These are phyloP conservation scores for Delphinus delphis DNA, from an alignment of 2,113 vertebrate genomes.

Conservation along the genomic window DNA sequence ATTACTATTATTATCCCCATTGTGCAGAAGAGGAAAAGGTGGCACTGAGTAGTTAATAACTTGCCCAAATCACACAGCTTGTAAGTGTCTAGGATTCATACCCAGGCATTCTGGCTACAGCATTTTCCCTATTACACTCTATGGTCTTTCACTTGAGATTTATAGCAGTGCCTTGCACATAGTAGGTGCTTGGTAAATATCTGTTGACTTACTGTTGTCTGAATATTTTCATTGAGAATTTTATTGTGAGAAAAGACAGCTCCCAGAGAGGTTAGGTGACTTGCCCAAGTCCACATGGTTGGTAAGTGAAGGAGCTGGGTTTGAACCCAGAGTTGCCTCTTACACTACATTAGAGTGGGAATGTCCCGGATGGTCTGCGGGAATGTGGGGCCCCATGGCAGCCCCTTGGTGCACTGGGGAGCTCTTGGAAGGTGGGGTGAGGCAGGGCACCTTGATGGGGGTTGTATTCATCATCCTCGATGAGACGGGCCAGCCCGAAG, in stretches of 20 bases:
- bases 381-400: not conserved
- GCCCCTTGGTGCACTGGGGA: not conserved
- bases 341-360: not conserved
- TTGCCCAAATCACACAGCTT: not conserved
- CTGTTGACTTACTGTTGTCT: not conserved
- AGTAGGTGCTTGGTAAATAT: not conserved
- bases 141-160: not conserved
- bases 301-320: not conserved
- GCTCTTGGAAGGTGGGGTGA: not conserved
- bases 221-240: slow-evolving; percentile 11
- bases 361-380: not conserved
- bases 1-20: not conserved
- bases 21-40: not conserved
- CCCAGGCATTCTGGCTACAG: not conserved
- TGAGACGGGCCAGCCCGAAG: slow-evolving; percentile 97
- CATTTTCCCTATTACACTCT: not conserved
- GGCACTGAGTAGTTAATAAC: not conserved
- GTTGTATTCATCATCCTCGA: slow-evolving; percentile 97
- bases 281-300: not conserved
- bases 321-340: slow-evolving; percentile 8
- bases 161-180: not conserved
- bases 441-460: slow-evolving; percentile 91
- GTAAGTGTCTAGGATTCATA: not conserved
- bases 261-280: not conserved
- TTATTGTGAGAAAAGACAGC: not conserved